Base-by-base conservation (phyloP, 2,113 vertebrate species). In the Tachycineta bicolor region DNA sequence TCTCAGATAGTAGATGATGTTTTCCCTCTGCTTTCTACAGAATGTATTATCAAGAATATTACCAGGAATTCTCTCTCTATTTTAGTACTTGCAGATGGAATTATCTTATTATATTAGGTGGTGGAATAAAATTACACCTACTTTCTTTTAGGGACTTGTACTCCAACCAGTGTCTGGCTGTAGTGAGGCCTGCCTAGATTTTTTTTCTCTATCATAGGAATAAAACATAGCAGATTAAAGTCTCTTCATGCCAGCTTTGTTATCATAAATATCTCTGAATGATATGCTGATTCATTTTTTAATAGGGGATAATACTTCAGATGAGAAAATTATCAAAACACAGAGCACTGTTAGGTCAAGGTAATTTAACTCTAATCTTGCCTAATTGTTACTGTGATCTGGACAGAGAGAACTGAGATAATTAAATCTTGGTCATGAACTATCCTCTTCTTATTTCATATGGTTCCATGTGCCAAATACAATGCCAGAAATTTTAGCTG, bases 361-460 rank as follows among this genome's bases (percentile, higher is more conserved):
- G 37, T 71, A 90, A 86, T 94, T 93, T 88, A 94, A 79, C 82
- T 91, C 58, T 74, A 86, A 90, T 94, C 60, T 90, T 89, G n/a
- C 63, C 49, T 92, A 94, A 93, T 70, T 92, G 71, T 86, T 88
- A 83, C 78, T 70, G 28, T 8, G 3, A 56, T 67, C 68, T 78
- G 37, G 68, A 53, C 56, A 87, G 82, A 88, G 47, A 78, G 31
- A 67, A 78, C 55, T 33, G 64, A 92, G 80, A 74, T 81, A 88
- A 95, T 95, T 86, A 93, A 92, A 94, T 78, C 80, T 44, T 75
- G 64, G 92, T 87, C 44, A 34, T 92, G 73, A 92, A 33, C 64
- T 77, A 20, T 80, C 70, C 33, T 62, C 63, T 75, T 89, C 65
- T 80, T 93, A 28, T n/a, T 92, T 92, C 33, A 25, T 68, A n/a